phyloP scores from a whole-genome alignment of 2,888 invertebrate species.

The Margaritifera margaritifera region DNA sequence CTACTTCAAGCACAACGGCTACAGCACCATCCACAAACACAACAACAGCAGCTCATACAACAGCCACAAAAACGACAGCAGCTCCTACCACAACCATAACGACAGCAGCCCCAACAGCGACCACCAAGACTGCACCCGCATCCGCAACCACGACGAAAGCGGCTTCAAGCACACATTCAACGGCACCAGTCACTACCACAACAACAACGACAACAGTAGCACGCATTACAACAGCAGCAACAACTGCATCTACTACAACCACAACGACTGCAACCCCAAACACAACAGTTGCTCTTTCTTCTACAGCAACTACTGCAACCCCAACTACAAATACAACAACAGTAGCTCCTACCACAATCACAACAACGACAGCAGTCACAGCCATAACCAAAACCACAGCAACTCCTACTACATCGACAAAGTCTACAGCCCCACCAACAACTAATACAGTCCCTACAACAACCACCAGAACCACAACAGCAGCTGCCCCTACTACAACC shows the following conservation, averaged over 20 bases:
- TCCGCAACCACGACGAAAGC: neutral
- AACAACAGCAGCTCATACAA: neutral
- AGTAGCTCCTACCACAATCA: neutral
- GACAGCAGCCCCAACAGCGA: no score
- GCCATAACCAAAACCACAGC: neutral
- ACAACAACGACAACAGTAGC: neutral
- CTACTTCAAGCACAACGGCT: slow-evolving; percentile 1
- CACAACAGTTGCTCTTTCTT: neutral
- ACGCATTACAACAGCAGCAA: neutral
- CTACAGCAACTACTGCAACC: slow-evolving; percentile 1
- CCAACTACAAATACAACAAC: neutral
- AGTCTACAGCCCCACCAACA: neutral
- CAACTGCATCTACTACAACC: neutral
- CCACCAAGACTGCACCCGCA: neutral
- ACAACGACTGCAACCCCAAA: neutral
- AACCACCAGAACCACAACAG: neutral
- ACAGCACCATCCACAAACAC: neutral
- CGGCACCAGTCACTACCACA: neutral
- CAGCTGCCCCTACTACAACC: neutral
- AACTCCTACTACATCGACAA: neutral
- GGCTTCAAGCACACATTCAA: neutral
- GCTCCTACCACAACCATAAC: neutral
- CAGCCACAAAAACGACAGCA: neutral
- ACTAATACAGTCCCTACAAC: neutral
- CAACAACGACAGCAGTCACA: neutral